A percentile compares a stretch with the other conserved stretches of the same genome.
Conservation (phyloP, 2,888 invertebrate species). For the Zygogramma bicolorata region DNA sequence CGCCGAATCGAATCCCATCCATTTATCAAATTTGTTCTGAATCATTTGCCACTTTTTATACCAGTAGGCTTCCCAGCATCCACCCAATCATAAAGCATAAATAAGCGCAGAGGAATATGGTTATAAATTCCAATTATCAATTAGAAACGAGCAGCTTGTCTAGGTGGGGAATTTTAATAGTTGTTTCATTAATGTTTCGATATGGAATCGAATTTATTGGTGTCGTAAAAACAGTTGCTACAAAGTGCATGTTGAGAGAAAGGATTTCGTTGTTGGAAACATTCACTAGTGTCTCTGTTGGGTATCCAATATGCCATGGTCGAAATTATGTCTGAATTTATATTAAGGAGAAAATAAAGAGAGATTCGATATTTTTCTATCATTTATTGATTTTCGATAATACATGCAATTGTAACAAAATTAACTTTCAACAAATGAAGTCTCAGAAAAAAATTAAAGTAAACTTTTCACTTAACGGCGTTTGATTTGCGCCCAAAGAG, state of each 20-base stretch:
- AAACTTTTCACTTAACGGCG: no score
- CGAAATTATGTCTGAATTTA: no score
- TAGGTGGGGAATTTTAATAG: background rate
- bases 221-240: background rate
- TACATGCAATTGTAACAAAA: no score
- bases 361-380: no score
- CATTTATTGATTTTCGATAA: no score
- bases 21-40: constrained; percentile 13
- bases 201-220: constrained; percentile 5
- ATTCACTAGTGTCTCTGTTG: no score
- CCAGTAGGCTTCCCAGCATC: background rate
- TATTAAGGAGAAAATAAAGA: no score
- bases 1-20: background rate
- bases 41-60: background rate
- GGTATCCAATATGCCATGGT: no score
- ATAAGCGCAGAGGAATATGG: background rate
- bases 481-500: no score
- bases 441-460: no score
- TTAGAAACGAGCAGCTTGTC: constrained; percentile 10
- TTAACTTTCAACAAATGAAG: no score
- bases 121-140: constrained; percentile 17
- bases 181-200: background rate
- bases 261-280: background rate
- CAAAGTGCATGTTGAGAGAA: background rate
- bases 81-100: background rate